Base-by-base conservation (phyloP, 2,113 vertebrate genomes). In the Pristiophorus japonicus region DNA sequence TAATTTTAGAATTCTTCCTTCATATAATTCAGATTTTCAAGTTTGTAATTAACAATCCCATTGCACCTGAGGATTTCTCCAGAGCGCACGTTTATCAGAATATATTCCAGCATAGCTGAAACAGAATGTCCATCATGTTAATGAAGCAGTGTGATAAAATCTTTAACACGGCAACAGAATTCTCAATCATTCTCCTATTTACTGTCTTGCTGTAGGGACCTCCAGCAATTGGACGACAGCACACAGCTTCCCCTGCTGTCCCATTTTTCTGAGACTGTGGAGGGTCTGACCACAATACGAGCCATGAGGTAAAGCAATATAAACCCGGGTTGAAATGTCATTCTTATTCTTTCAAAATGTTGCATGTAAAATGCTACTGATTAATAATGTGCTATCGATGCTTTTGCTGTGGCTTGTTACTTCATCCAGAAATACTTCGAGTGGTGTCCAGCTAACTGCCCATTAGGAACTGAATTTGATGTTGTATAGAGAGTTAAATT, bases 381-480 rank as follows among this genome's bases (percentile, higher is more conserved):
- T 73, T 73, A 73, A 67, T 67, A 67, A 34, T 73, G 70, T 73
- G 34, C 34, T 24, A 30, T 1, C 34, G n/a, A n/a, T 73, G 99
- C 99, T 3, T 98, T 99, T 63, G 98, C 98, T 0, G 96, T 99
- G 94, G 96, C 98, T 96, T 99, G 98, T 97, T 99, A 99, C 97
- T 99, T 99, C 97, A 99, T 99, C 96, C 99, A 99, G 98, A 99
- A 99, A 96, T 99, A 99, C 96, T 99, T 99, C 51, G 99, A 94
- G 98, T 99, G 0, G 99, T 99, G 0, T 99, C 99, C 97, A 99
- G 99, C 98, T 98, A 95, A 97, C 65, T 22, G 18, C 59, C 47
- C 45, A 87, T 87, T 10, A 51, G 10, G 84, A 55, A 87, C 16
- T 47, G 7, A 73, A 73, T 27, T 1, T 87, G 24, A 24, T 87